Conservation (phyloP, 2,888 invertebrate species). For the Abrostola tripartita region DNA sequence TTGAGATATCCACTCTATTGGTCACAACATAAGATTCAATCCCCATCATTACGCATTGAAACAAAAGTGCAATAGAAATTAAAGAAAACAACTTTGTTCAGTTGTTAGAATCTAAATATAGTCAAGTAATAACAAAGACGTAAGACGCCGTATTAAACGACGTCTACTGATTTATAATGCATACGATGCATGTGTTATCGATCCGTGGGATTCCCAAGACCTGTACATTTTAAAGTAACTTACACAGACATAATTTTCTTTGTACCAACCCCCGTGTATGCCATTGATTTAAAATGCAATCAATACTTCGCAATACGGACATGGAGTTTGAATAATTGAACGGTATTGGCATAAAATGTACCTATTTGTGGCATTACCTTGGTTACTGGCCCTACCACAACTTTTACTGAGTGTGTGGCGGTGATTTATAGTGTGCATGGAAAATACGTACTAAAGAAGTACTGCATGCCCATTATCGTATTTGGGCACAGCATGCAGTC, state of each 20-base stretch:
- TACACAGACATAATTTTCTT: slow-evolving; percentile 14
- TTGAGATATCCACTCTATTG: slow-evolving; percentile 29
- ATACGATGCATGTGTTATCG: slow-evolving; percentile 39
- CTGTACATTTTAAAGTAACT: slow-evolving; percentile 13
- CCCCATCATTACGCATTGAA: neutral
- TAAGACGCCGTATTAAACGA: slow-evolving; percentile 2
- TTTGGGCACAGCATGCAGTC: too few relatives aligned
- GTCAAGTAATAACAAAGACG: slow-evolving; percentile 6
- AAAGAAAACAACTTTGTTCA: slow-evolving; percentile 25
- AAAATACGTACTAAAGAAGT: too few relatives aligned
- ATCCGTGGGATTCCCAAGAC: slow-evolving; percentile 32
- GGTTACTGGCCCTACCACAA: neutral
- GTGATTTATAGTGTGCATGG: neutral
- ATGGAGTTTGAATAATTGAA: slow-evolving; percentile 23
- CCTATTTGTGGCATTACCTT: neutral
- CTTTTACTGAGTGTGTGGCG: neutral
- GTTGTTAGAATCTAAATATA: neutral
- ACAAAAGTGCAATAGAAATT: slow-evolving; percentile 29
- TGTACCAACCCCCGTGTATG: neutral
- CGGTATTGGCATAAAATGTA: slow-evolving; percentile 9
- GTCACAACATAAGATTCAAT: slow-evolving; percentile 13
- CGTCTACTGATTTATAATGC: slow-evolving; percentile 25
- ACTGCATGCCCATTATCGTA: too few relatives aligned
- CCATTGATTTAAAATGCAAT: slow-evolving; percentile 40
- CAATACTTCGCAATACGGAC: slow-evolving; percentile 15